Evolutionary conservation across 2,888 invertebrate genomes (phyloP).

Genomic region (Marronus borbonicus): DNA sequence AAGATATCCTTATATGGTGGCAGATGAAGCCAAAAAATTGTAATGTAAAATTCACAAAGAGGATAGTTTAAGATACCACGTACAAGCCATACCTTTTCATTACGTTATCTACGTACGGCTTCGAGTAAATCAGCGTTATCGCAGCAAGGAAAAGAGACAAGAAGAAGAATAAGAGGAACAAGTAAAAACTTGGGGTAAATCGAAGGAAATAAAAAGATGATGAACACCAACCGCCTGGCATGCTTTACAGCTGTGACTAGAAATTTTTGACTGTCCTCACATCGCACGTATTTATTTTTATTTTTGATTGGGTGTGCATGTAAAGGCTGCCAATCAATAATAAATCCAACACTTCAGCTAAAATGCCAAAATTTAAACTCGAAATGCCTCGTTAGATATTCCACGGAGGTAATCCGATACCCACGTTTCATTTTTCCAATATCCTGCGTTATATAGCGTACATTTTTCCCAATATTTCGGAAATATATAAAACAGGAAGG

Average conservation of each 20-base stretch:
- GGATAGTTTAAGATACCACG: constrained; percentile 61
- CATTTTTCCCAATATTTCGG: not conserved
- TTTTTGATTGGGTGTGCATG: too few relatives aligned
- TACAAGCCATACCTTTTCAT: constrained; percentile 69
- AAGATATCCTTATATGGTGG: too few relatives aligned
- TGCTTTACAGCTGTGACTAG: too few relatives aligned
- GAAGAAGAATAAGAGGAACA: not conserved
- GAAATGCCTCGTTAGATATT: not conserved
- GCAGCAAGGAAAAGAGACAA: constrained; percentile 51
- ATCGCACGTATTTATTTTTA: too few relatives aligned
- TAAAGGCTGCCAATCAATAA: too few relatives aligned
- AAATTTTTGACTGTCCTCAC: too few relatives aligned
- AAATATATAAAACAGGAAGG: not conserved
- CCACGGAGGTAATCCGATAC: not conserved
- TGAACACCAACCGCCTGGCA: too few relatives aligned
- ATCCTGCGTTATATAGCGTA: not conserved
- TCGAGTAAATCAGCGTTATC: constrained; percentile 70
- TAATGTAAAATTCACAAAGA: constrained; percentile 46
- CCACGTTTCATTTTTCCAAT: not conserved
- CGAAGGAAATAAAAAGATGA: too few relatives aligned
- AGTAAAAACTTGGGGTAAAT: too few relatives aligned
- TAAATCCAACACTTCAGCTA: too few relatives aligned
- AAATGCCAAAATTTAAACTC: too few relatives aligned
- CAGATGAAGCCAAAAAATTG: not conserved
- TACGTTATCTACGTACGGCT: constrained; percentile 70